Conservation (phyloP, 1,140 invertebrate species). For the Polyergus mexicanus region DNA sequence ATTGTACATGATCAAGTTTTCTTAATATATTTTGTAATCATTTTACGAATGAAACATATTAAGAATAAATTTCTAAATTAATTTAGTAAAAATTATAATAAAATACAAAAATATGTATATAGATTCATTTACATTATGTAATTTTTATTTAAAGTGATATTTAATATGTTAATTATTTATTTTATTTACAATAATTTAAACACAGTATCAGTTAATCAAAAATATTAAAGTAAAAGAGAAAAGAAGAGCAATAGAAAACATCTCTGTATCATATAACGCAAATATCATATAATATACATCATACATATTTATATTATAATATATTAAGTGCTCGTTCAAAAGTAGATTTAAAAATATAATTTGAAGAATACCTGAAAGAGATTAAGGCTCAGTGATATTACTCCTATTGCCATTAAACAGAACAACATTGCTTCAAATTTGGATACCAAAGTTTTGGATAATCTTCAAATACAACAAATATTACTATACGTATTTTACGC, state of each 20-base stretch:
- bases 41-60: no score
- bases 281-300: no score
- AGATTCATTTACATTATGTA: no score
- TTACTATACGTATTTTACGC: background rate
- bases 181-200: background rate
- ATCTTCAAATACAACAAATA: background rate
- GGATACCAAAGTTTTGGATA: background rate
- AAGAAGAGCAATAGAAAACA: no score
- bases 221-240: background rate
- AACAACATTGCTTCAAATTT: constrained; percentile 8
- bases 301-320: background rate
- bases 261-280: no score
- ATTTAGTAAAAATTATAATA: background rate
- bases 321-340: no score
- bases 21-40: no score
- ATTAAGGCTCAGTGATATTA: background rate
- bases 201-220: background rate
- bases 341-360: background rate
- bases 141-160: no score
- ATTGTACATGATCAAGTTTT: no score
- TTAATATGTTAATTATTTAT: no score
- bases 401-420: background rate
- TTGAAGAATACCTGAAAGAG: background rate
- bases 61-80: no score
- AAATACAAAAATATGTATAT: no score